Conservation (phyloP, 2,113 vertebrate genomes). For the Brachirus orientalis region DNA sequence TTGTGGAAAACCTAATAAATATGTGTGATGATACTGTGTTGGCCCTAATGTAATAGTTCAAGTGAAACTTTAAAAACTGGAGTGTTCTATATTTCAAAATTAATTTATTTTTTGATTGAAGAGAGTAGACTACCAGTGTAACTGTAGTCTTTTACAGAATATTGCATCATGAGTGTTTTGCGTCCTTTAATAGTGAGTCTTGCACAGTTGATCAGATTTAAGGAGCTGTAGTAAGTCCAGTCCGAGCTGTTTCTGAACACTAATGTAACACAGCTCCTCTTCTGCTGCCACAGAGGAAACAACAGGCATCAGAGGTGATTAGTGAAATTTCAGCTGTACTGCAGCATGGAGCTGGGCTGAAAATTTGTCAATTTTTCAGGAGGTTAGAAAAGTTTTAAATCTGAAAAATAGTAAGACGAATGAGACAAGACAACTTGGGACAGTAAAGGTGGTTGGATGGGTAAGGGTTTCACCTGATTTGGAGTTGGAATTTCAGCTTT, state of each 20-base stretch:
- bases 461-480: no score
- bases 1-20: background rate
- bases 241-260: background rate
- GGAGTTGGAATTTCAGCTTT: no score
- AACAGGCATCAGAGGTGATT: no score
- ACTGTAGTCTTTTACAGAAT: background rate
- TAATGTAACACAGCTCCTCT: background rate
- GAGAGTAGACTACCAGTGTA: background rate
- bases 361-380: no score
- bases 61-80: background rate
- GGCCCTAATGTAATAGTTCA: background rate
- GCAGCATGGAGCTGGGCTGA: no score
- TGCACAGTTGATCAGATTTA: background rate
- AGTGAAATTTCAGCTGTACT: no score
- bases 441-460: no score
- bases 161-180: slow-evolving; percentile 7
- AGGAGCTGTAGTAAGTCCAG: background rate
- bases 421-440: no score
- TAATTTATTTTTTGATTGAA: background rate
- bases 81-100: background rate
- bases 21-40: no score
- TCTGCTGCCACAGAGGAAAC: background rate
- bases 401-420: no score
- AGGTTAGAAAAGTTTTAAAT: no score
- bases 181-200: background rate